A percentile compares a stretch with the other conserved stretches of the same genome.
Evolutionary conservation across 2,888 invertebrate genomes (phyloP).

Genomic region (Synergus umbraculus): DNA sequence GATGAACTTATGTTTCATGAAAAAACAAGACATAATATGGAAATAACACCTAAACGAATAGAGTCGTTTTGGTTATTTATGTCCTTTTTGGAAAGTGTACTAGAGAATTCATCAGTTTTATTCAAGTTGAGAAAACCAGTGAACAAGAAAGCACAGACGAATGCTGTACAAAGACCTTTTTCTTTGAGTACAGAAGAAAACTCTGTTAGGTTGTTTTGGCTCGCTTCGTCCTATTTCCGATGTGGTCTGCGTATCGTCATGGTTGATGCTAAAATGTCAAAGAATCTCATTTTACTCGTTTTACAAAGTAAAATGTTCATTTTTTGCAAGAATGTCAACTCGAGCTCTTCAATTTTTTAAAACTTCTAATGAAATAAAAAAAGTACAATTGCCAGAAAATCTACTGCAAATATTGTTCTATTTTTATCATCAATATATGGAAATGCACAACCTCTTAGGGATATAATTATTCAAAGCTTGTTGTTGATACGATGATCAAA

Average conservation of each 20-base stretch:
- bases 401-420: neutral
- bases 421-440: neutral
- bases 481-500: slow-evolving; percentile 9
- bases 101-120: slow-evolving; percentile 14
- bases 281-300: slow-evolving; percentile 2
- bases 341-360: neutral
- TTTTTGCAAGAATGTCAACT: neutral
- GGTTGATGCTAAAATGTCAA: slow-evolving; percentile 24
- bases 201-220: slow-evolving; percentile 35
- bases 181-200: slow-evolving; percentile 17
- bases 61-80: neutral
- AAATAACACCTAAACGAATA: slow-evolving; percentile 23
- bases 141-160: slow-evolving; percentile 33
- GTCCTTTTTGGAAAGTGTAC: neutral
- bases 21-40: slow-evolving; percentile 18
- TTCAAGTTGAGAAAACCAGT: slow-evolving; percentile 27
- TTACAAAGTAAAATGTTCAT: slow-evolving; percentile 2
- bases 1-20: neutral
- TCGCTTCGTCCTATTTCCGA: slow-evolving; percentile 29
- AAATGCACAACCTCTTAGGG: too few species aligned
- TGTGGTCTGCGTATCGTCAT: slow-evolving; percentile 9
- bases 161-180: slow-evolving; percentile 34
- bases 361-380: too few species aligned
- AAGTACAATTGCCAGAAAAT: neutral
- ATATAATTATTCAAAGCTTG: neutral